Evolutionary conservation across 2,888 invertebrate genomes (phyloP), one percentile per base, ranked within the genome.

Genomic region (Limnephilus lunatus): DNA sequence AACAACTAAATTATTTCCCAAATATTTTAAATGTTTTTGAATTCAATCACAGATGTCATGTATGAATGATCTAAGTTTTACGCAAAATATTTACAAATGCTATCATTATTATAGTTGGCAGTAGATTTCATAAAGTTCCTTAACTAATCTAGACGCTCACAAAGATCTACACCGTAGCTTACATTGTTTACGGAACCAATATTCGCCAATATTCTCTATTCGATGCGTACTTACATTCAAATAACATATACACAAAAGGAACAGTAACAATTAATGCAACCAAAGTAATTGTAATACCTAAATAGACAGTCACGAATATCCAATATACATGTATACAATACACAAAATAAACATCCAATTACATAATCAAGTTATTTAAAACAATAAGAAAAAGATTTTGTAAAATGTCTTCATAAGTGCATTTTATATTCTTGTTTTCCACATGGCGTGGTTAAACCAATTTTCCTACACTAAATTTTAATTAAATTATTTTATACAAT

Each of bases 11-110:
- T 90, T 92, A 91, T 86, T 90, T 92, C 91, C 91, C 91, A 92
- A 92, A 89, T 91, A 85, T 32, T 86, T 83, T 91, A 48, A 91
- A 85, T 91, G 81, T 92, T 92, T 90, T 89, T 82, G 81, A 92
- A 89, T 92, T 91, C 92, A 93, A 93, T 94, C 94, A 94, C 94
- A 94, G 94, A 92, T 92, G 93, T 93, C 90, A 92, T 92, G 90
- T 91, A 93, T 92, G 93, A 93, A 94, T 92, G 91, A 92, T 93
- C 92, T 88, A 90, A 89, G 85, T 92, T 90, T 92, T 92, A 93
- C 85, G 93, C 93, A 92, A 92, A 92, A 91, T 94, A 94, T 93
- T 92, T 94, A 94, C 93, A 94, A 87, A 92, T 91, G 92, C 32
- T 91, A 91, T 92, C 87, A 86, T 90, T 91, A 83, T 87, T 93